Conservation (phyloP, 2,797 vertebrate genomes). For the Astyanax mexicanus region DNA sequence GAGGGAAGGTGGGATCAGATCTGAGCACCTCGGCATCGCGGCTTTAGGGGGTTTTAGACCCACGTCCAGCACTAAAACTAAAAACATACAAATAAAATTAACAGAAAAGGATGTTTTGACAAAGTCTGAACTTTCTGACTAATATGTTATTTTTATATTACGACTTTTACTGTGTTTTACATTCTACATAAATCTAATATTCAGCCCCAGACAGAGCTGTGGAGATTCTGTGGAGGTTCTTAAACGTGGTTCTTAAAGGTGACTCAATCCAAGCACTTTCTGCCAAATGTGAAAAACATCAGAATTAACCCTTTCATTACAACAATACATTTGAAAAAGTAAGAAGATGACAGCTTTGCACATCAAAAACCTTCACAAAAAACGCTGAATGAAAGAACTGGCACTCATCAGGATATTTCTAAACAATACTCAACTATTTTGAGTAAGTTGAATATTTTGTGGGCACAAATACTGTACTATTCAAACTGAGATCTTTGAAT, state of each 20-base stretch:
- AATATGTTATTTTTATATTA: conserved; percentile 37
- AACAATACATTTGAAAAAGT: too few species aligned
- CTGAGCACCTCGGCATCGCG: background rate
- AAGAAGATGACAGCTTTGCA: too few species aligned
- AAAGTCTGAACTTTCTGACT: conserved; percentile 16
- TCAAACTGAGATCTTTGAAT: too few species aligned
- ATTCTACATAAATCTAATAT: background rate
- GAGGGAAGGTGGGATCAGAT: background rate
- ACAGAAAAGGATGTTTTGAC: conserved; percentile 37
- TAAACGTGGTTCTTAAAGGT: background rate
- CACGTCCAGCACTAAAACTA: background rate
- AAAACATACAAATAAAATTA: conserved; percentile 41
- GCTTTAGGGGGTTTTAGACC: conserved; percentile 38
- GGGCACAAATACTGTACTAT: too few species aligned
- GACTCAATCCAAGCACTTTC: background rate
- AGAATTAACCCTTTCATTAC: too few species aligned
- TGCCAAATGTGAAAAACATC: too few species aligned
- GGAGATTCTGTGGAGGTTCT: background rate
- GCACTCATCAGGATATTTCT: too few species aligned
- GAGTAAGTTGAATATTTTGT: too few species aligned
- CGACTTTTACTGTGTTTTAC: conserved; percentile 7
- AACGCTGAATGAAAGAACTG: too few species aligned
- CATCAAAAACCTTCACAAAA: too few species aligned
- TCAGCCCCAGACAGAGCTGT: background rate
- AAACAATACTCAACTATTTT: too few species aligned